These are phyloP conservation scores for Nomia melanderi DNA, from an alignment of 1,140 invertebrate genomes.

Conservation along the genomic window DNA sequence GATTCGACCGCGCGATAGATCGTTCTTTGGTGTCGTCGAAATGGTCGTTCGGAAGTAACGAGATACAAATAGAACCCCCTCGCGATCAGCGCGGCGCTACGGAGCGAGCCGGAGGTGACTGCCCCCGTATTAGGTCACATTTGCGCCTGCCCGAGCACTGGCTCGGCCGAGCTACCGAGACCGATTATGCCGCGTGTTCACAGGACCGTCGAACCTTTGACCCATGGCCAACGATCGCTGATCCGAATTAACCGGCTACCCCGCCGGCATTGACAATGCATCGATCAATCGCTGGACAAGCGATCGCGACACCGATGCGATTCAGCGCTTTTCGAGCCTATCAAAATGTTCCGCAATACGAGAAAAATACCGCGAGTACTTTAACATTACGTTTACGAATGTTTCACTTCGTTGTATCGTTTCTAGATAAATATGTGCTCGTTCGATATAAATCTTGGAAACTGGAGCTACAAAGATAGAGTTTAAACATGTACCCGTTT, in stretches of 20 bases:
- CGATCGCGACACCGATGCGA: background rate
- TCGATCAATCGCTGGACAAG: background rate
- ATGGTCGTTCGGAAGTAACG: constrained; percentile 70
- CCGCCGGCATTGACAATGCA: constrained; percentile 10
- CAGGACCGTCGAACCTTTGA: constrained; percentile 55
- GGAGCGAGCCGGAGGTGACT: constrained; percentile 64
- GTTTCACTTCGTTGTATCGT: too few relatives aligned
- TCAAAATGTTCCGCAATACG: too few relatives aligned
- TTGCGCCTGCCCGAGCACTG: constrained; percentile 52
- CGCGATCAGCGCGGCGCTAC: constrained; percentile 63
- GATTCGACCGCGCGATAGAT: constrained; percentile 28
- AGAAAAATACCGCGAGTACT: too few relatives aligned
- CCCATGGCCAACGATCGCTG: constrained; percentile 34
- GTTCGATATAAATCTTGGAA: too few relatives aligned
- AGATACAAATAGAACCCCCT: constrained; percentile 75
- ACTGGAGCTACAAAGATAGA: too few relatives aligned
- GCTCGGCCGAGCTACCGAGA: constrained; percentile 17
- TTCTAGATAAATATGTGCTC: too few relatives aligned
- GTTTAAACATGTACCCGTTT: too few relatives aligned
- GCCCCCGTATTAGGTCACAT: constrained; percentile 72
- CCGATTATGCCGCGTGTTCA: constrained; percentile 54
- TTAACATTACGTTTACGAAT: too few relatives aligned
- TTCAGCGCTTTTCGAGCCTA: background rate
- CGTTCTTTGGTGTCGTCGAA: constrained; percentile 41
- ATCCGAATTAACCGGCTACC: constrained; percentile 29